A percentile compares a stretch with the other conserved stretches of the same genome.
Evolutionary conservation across 2,888 invertebrate genomes (phyloP).

Genomic region (Ceraclea dissimilis): DNA sequence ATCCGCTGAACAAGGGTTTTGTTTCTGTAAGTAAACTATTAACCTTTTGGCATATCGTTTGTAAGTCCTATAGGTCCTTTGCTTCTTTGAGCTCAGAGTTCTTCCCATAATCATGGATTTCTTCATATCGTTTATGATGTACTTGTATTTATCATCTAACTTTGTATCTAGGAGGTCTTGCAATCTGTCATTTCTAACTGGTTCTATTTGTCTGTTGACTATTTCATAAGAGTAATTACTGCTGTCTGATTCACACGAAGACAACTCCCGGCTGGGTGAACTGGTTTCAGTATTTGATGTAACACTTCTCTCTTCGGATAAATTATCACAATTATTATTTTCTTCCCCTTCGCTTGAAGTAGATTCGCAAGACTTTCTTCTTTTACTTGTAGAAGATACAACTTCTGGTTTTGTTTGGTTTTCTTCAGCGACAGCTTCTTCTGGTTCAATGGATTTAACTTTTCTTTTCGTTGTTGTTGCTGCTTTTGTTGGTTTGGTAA

Average conservation of each 20-base stretch:
- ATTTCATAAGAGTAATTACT: slow-evolving; percentile 25
- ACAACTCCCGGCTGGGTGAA: slow-evolving; percentile 14
- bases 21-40: slow-evolving; percentile 43
- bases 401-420: slow-evolving; percentile 28
- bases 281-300: slow-evolving; percentile 13
- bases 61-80: slow-evolving; percentile 45
- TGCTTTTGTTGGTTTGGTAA: slow-evolving; percentile 39
- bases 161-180: slow-evolving; percentile 46
- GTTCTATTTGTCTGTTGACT: slow-evolving; percentile 13
- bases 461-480: slow-evolving; percentile 36
- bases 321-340: slow-evolving; percentile 28
- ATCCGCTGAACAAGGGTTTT: slow-evolving; percentile 46
- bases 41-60: slow-evolving; percentile 44
- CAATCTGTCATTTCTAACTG: slow-evolving; percentile 30
- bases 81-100: slow-evolving; percentile 41
- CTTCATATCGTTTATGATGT: slow-evolving; percentile 49
- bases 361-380: slow-evolving; percentile 42
- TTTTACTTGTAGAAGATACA: slow-evolving; percentile 18
- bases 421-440: slow-evolving; percentile 10
- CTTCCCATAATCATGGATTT: slow-evolving; percentile 48
- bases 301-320: slow-evolving; percentile 3
- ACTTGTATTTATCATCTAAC: slow-evolving; percentile 48
- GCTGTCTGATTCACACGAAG: slow-evolving; percentile 23
- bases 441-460: slow-evolving; percentile 35
- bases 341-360: slow-evolving; percentile 40